phyloP scores from a whole-genome alignment of 2,113 vertebrate species.

The Trematocara variabile region DNA sequence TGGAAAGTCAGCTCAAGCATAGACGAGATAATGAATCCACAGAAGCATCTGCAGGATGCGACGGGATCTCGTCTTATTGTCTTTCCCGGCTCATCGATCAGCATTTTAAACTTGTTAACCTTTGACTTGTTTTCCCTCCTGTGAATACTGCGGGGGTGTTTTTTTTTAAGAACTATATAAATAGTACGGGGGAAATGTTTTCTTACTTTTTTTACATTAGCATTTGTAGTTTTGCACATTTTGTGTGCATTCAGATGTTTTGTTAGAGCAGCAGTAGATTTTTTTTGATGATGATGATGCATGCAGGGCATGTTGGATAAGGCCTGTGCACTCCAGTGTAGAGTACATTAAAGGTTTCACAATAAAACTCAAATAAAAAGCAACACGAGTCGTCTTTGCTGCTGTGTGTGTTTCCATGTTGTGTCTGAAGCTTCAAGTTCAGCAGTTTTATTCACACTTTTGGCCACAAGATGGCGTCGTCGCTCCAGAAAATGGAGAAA shows the following conservation, averaged over 20 bases:
- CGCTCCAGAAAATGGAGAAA: neutral
- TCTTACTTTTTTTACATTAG: neutral
- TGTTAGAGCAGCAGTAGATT: constrained; percentile 14
- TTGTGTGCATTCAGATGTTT: constrained; percentile 7
- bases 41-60: constrained; percentile 9
- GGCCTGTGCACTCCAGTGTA: constrained; percentile 50
- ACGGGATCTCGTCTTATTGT: neutral
- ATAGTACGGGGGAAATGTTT: constrained; percentile 4
- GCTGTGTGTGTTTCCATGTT: neutral
- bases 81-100: neutral
- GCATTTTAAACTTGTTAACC: neutral
- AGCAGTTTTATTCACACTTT: neutral
- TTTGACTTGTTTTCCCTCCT: neutral
- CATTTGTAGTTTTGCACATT: constrained; percentile 49
- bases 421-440: neutral
- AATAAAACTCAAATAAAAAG: constrained; percentile 59
- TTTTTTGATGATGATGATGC: constrained; percentile 27
- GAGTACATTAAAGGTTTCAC: constrained; percentile 32
- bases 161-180: neutral
- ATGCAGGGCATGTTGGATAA: constrained; percentile 69
- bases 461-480: constrained; percentile 38
- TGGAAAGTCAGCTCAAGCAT: constrained; percentile 21
- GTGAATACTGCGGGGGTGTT: neutral
- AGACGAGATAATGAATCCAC: neutral
- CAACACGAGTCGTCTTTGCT: neutral